phyloP scores from a whole-genome alignment of 2,888 invertebrate genomes.

The Dolichopus griseipennis region DNA sequence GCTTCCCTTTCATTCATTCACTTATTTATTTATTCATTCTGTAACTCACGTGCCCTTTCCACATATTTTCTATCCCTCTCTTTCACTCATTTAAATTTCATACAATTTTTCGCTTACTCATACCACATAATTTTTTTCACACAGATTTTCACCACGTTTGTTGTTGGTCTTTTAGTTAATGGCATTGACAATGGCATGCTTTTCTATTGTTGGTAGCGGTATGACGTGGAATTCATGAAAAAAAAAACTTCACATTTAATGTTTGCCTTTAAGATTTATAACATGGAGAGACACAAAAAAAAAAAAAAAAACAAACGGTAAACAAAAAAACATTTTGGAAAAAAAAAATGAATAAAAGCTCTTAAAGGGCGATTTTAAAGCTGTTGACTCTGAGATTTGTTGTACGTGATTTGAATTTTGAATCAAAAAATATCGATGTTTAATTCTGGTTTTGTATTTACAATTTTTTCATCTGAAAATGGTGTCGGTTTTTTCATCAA shows the following conservation, averaged over 20 bases:
- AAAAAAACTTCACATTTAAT: not conserved
- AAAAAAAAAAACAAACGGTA: not conserved
- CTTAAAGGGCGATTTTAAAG: conserved; percentile 12
- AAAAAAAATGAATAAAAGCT: conserved; percentile 5
- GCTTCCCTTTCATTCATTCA: too few species aligned
- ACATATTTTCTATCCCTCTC: too few species aligned
- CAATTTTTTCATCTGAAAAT: not conserved
- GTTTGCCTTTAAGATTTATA: conserved; percentile 1
- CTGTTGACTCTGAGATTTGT: conserved; percentile 11
- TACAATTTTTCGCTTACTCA: not conserved
- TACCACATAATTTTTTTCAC: not conserved
- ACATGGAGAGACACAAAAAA: not conserved
- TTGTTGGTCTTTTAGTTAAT: not conserved
- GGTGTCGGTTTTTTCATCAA: not conserved
- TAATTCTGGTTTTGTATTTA: not conserved
- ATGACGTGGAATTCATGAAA: not conserved
- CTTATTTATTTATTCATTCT: too few species aligned
- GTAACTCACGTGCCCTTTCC: too few species aligned
- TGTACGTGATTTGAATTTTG: not conserved
- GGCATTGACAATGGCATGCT: not conserved
- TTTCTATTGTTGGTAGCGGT: not conserved
- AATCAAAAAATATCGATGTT: not conserved
- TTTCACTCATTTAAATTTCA: too few species aligned
- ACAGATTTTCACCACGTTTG: not conserved
- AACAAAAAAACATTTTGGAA: not conserved